Evolutionary conservation across 1,140 invertebrate species (phyloP), one percentile per base, ranked within the genome.

Genomic region (Eriosoma lanigerum): DNA sequence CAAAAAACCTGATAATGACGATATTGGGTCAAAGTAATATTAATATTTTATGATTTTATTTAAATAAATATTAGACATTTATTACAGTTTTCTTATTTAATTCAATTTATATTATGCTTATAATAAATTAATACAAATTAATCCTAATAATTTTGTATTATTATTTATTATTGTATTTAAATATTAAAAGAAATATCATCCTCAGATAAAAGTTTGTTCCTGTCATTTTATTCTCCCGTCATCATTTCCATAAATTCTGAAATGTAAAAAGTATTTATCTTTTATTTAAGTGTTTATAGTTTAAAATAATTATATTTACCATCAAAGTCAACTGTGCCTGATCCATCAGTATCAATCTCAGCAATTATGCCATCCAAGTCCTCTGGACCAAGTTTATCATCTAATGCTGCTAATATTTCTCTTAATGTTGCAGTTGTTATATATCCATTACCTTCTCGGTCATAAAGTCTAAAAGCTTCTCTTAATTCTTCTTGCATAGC

Each of bases 401-500:
- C 95, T 26, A 97, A 88, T 8, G 95, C 95, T 38, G 91, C 91
- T 24, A 97, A 88, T 86, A 97, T 97, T 87, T 97, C 95, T 84
- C 95, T 92, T 19, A 97, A 88, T 6, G 94, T 95, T 0, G 91
- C 91, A 17, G 96, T 96, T 76, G 94, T 96, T 85, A 97, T 97
- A 87, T 96, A 97, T 84, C 95, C 95, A 85, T 96, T 96, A 86
- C 89, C 90, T 84, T 87, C 86, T 81, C 85, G 86, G 82, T 90
- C 90, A 85, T 90, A 90, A 17, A 90, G 89, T 85, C 94, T 90
- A 88, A 97, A 97, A 70, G 96, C 96, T 88, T 97, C 96, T 84
- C 96, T 95, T 62, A 97, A 89, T 88, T 97, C 96, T 85, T 97
- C 93, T 86, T 95, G 93, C 89, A 96, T 97, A 66, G 94, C 94